Evolutionary conservation across 2,888 invertebrate genomes (phyloP).

Genomic region (Kryphioiulus occultus): DNA sequence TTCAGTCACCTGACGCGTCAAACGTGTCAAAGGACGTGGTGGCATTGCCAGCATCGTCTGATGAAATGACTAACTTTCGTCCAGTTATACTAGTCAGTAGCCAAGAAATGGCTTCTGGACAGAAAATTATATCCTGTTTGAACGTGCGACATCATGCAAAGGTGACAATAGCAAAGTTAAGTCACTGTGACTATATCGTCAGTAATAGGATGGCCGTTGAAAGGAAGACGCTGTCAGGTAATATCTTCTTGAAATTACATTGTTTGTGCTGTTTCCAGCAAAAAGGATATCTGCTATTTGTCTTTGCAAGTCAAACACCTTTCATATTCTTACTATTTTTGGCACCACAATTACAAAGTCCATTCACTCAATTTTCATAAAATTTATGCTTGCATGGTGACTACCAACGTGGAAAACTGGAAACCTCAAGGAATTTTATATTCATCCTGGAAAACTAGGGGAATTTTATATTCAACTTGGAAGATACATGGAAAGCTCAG

Average conservation of each 20-base stretch:
- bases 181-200: constrained; percentile 51
- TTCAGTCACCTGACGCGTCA: background rate
- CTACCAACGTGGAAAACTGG: too few species aligned
- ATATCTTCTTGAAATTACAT: background rate
- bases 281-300: too few species aligned
- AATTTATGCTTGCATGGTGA: too few species aligned
- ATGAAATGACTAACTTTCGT: background rate
- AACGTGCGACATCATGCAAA: constrained; percentile 41
- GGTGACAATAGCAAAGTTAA: constrained; percentile 2
- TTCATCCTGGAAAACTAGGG: too few species aligned
- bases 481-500: too few species aligned
- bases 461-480: too few species aligned
- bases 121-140: constrained; percentile 47
- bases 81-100: constrained; percentile 44
- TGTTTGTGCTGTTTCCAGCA: too few species aligned
- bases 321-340: too few species aligned
- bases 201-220: constrained; percentile 51
- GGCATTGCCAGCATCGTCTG: background rate
- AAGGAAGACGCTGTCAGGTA: constrained; percentile 50
- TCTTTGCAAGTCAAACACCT: too few species aligned
- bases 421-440: too few species aligned
- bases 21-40: background rate
- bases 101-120: constrained; percentile 39
- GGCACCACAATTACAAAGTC: too few species aligned
- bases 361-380: too few species aligned